Percentiles rank a stretch among this genome's conserved stretches.
Evolutionary conservation across 2,888 invertebrate genomes (phyloP).

Genomic region (Notocelia uddmanniana): DNA sequence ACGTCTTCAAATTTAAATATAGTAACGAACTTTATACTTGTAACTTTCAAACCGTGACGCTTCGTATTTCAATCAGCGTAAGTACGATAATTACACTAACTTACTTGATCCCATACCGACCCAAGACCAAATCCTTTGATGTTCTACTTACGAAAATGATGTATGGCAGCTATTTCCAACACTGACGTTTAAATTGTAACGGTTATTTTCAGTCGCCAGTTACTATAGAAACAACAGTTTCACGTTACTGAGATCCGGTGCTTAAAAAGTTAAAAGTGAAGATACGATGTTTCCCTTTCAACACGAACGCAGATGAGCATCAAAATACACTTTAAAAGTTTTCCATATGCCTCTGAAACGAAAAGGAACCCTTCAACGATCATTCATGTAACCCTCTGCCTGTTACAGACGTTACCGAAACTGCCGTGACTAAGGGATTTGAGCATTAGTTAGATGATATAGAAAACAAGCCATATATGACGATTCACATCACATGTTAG

Average conservation of each 20-base stretch:
- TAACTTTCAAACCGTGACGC: constrained; percentile 55
- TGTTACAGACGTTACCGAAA: constrained; percentile 18
- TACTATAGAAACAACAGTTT: constrained; percentile 60
- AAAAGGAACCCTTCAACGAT: constrained; percentile 6
- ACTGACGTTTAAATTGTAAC: constrained; percentile 56
- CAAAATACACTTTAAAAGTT: constrained; percentile 10
- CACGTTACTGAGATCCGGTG: constrained; percentile 61
- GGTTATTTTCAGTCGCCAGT: constrained; percentile 57
- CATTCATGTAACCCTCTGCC: constrained; percentile 9
- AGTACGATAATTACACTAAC: constrained; percentile 66
- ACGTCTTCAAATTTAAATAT: constrained; percentile 25
- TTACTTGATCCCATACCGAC: constrained; percentile 57
- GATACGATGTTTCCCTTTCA: constrained; percentile 56
- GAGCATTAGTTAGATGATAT: neutral
- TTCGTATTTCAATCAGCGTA: constrained; percentile 68
- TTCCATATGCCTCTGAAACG: neutral
- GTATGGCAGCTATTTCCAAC: constrained; percentile 58
- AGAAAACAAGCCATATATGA: neutral
- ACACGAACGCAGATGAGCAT: constrained; percentile 49
- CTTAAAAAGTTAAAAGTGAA: constrained; percentile 53
- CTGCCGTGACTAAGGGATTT: constrained; percentile 24
- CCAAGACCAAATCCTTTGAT: constrained; percentile 62
- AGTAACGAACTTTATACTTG: constrained; percentile 30
- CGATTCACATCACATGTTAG: neutral
- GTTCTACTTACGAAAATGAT: constrained; percentile 62